These are phyloP conservation scores for Invenusta paracnida DNA, from an alignment of 2,888 invertebrate species.

Conservation along the genomic window DNA sequence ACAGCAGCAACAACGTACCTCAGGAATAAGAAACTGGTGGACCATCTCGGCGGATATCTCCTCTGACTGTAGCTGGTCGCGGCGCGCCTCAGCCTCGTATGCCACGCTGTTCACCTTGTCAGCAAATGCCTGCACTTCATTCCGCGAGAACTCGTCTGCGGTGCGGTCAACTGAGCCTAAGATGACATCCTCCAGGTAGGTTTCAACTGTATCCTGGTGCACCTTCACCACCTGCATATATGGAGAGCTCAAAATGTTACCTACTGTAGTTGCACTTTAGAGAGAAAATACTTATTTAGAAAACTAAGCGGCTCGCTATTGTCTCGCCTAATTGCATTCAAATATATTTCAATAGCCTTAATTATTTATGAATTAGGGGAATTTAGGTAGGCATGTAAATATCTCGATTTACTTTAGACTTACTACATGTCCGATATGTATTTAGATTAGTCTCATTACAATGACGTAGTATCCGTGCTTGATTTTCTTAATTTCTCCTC, in stretches of 20 bases:
- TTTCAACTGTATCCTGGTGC: slow-evolving; percentile 66
- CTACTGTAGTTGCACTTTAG: not conserved
- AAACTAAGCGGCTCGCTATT: too few species aligned
- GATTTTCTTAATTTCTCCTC: too few species aligned
- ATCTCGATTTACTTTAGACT: too few species aligned
- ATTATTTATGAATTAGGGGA: too few species aligned
- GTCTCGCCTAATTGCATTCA: too few species aligned
- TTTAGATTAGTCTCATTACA: too few species aligned
- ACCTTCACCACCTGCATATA: slow-evolving; percentile 64
- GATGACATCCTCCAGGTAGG: slow-evolving; percentile 68
- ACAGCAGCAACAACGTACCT: too few species aligned
- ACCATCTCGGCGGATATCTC: slow-evolving; percentile 62
- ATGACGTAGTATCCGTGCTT: too few species aligned
- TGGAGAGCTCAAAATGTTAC: not conserved
- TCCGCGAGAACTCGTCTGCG: slow-evolving; percentile 64
- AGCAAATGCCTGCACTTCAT: slow-evolving; percentile 64
- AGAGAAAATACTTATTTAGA: slow-evolving; percentile 2
- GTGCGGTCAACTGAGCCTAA: slow-evolving; percentile 66
- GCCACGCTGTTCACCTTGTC: slow-evolving; percentile 65
- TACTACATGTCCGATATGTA: too few species aligned
- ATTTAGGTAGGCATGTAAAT: too few species aligned
- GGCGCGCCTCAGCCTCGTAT: slow-evolving; percentile 57
- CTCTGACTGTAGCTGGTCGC: slow-evolving; percentile 53
- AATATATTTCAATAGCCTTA: too few species aligned
- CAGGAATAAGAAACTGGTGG: slow-evolving; percentile 62